Conservation (phyloP, 2,113 vertebrate genomes). For the Nerophis ophidion region DNA sequence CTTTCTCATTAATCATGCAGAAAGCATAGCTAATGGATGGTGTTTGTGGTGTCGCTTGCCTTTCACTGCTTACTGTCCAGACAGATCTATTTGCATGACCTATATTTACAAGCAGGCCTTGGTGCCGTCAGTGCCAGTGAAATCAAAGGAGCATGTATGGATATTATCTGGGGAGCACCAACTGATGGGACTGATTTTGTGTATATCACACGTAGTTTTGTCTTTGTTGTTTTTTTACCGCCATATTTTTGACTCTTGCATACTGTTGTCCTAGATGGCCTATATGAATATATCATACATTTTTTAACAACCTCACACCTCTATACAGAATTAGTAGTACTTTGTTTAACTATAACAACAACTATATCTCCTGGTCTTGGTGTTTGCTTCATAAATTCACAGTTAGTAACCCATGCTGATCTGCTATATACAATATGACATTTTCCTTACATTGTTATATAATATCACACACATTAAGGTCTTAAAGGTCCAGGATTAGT, state of each 20-base stretch:
- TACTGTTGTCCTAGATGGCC: too few relatives aligned
- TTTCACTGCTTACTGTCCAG: slow-evolving; percentile 46
- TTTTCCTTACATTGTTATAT: background rate
- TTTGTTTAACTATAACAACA: background rate
- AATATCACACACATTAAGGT: background rate
- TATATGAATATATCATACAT: too few relatives aligned
- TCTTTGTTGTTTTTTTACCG: too few relatives aligned
- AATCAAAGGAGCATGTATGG: slow-evolving; percentile 19
- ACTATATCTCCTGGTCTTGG: background rate
- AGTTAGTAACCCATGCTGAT: background rate
- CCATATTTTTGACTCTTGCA: too few relatives aligned
- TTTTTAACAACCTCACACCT: too few relatives aligned
- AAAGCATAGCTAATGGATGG: slow-evolving; percentile 60
- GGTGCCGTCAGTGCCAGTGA: slow-evolving; percentile 18
- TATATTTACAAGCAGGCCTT: slow-evolving; percentile 31
- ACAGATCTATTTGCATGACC: slow-evolving; percentile 53
- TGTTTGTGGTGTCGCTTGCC: slow-evolving; percentile 41
- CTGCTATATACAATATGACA: background rate
- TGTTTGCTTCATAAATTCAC: background rate
- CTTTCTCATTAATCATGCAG: slow-evolving; percentile 51
- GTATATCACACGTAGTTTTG: too few relatives aligned
- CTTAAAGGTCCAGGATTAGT: slow-evolving; percentile 1
- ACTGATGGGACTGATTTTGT: background rate
- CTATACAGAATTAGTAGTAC: background rate
- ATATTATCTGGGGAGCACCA: background rate